These are phyloP conservation scores for Megaceryle torquata DNA, from an alignment of 2,113 vertebrate species.

Conservation along the genomic window DNA sequence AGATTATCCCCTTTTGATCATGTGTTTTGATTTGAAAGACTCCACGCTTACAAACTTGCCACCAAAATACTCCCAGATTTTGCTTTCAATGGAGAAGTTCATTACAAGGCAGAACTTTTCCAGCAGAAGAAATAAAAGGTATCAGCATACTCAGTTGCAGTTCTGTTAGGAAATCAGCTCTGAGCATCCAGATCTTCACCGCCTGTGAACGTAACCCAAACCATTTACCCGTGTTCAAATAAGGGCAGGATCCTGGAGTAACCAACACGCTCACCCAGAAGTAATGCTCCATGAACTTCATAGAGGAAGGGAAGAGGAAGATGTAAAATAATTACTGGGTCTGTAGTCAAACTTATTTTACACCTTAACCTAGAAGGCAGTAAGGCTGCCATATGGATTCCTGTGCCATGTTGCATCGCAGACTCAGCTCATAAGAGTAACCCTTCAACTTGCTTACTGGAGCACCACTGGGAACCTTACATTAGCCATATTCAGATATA, in stretches of 20 bases:
- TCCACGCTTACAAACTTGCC: neutral
- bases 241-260: neutral
- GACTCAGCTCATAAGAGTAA: neutral
- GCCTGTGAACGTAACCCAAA: rapidly evolving
- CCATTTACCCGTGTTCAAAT: neutral
- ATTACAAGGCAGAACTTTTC: neutral
- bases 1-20: neutral
- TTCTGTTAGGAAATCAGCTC: no score
- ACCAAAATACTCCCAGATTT: neutral
- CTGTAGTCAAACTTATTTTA: neutral
- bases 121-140: neutral
- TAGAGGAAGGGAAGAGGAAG: neutral
- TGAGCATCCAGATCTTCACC: neutral
- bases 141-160: rapidly evolving
- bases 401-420: rapidly evolving
- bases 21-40: neutral
- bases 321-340: neutral
- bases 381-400: rapidly evolving
- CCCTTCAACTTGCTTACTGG: neutral
- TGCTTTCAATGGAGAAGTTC: neutral
- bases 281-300: neutral
- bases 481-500: neutral
- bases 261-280: neutral
- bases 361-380: neutral
- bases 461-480: neutral